Base-by-base conservation (phyloP, 2,113 vertebrate species). In the Callipepla squamata region DNA sequence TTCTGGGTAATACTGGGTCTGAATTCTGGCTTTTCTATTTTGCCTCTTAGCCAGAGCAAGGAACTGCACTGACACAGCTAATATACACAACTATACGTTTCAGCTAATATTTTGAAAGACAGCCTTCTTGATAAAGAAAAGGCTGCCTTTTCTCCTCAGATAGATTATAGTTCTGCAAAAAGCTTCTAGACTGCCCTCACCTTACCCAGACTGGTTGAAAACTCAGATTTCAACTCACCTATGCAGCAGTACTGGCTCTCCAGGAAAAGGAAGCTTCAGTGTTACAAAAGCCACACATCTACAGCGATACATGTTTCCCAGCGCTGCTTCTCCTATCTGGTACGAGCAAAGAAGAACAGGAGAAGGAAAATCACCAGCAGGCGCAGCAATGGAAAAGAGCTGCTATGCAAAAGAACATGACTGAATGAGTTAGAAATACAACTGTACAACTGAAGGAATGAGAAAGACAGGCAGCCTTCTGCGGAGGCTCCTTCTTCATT, bases 1-100 rank as follows among this genome's bases (percentile, higher is more conserved):
- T 51, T 93, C 62, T 79, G 70, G 62, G 59, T 76, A 55, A 91
- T 53, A 66, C 26, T 74, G 76, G 58, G 89, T 79, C 83, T 45
- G 53, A 81, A 76, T 85, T 81, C 53, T 85, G 78, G 58, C 53
- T 53, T 79, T 93, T 48, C 40, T 66, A 3, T 23, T n/a, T 79
- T 81, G n/a, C 40, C 26, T 85, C 13, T 59, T 48, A 63, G 53
- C 58, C 81, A 91, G 66, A 81, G n/a, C 51, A 89, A 84, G 53
- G 62, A 87, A 76, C 44, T 40, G 28, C 53, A 61, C 34, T 25
- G 23, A 63, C 40, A 40, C 40, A 40, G 40, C 40, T 40, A 40
- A 40, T 40, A 40, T 40, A 40, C 40, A 13, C 40, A 40, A 40
- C 40, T 40, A 34, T 4, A 30, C 5, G 66, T 74, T 85, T 21